These are phyloP conservation scores for Lithobius niger DNA, from an alignment of 1,140 invertebrate species.

Conservation along the genomic window DNA sequence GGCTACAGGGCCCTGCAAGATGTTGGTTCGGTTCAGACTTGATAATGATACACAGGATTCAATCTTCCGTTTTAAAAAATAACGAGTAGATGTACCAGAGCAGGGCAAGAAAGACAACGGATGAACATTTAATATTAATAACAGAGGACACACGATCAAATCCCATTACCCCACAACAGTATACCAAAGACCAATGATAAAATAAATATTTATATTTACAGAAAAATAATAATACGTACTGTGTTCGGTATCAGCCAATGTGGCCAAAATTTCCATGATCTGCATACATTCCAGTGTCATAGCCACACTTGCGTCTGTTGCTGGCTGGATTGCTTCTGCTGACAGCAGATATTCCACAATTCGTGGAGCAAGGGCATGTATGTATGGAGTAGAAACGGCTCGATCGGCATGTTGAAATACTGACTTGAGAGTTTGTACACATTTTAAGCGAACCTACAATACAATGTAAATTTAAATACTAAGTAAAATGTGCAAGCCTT, in stretches of 20 bases:
- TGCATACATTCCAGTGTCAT: slow-evolving; percentile 49
- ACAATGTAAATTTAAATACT: slow-evolving; percentile 3
- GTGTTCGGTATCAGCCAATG: slow-evolving; percentile 56
- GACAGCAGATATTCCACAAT: slow-evolving; percentile 27
- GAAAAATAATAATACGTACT: slow-evolving; percentile 47
- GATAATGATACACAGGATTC: too few relatives aligned
- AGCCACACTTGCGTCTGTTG: slow-evolving; percentile 21
- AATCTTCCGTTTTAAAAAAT: too few relatives aligned
- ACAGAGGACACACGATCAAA: not conserved
- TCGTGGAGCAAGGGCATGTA: slow-evolving; percentile 56
- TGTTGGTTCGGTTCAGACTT: too few relatives aligned
- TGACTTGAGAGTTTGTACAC: slow-evolving; percentile 57
- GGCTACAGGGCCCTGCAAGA: too few relatives aligned
- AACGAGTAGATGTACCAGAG: too few relatives aligned
- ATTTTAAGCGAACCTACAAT: slow-evolving; percentile 53
- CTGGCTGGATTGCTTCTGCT: slow-evolving; percentile 10
- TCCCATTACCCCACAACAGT: too few relatives aligned
- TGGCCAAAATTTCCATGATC: slow-evolving; percentile 56
- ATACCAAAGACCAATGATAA: slow-evolving; percentile 13
- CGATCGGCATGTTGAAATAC: slow-evolving; percentile 57
- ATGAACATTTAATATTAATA: too few relatives aligned
- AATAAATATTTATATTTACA: slow-evolving; percentile 1
- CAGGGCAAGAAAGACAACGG: too few relatives aligned
- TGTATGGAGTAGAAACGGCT: slow-evolving; percentile 56
- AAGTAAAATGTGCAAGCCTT: too few relatives aligned